Percentiles rank a stretch among this genome's conserved stretches.
These are phyloP conservation scores for Tokudaia muenninki DNA, from an alignment of 2,797 vertebrate species.

Conservation along the genomic window DNA sequence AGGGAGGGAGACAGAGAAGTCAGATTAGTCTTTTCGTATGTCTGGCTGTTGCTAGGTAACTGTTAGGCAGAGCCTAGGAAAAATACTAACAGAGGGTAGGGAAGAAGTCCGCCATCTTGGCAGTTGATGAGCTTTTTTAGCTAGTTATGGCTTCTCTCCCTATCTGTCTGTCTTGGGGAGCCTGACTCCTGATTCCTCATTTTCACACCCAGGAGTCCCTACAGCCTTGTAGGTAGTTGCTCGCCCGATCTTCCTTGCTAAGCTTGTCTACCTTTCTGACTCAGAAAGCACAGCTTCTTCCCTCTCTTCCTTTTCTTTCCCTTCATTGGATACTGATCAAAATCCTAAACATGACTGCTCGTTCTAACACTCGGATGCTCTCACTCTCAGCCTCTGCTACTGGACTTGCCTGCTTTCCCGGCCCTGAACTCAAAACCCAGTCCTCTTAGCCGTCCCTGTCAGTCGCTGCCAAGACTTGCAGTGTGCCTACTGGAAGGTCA, in stretches of 20 bases:
- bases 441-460: background rate
- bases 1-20: background rate
- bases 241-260: background rate
- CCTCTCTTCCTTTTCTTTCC: too few relatives aligned
- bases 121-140: background rate
- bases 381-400: background rate
- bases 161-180: background rate
- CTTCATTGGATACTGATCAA: background rate
- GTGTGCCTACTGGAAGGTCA: background rate
- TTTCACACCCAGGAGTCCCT: background rate
- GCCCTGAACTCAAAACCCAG: background rate
- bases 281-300: background rate
- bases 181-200: background rate
- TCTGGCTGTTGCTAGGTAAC: background rate
- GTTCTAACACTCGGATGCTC: background rate
- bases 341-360: background rate
- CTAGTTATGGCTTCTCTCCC: background rate
- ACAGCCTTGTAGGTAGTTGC: background rate
- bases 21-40: background rate
- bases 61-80: background rate
- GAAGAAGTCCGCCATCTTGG: background rate
- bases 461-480: background rate
- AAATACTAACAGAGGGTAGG: background rate
- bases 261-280: background rate
- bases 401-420: background rate